Evolutionary conservation across 1,140 invertebrate species (phyloP).

Genomic region (Hylyphantes graminicola): DNA sequence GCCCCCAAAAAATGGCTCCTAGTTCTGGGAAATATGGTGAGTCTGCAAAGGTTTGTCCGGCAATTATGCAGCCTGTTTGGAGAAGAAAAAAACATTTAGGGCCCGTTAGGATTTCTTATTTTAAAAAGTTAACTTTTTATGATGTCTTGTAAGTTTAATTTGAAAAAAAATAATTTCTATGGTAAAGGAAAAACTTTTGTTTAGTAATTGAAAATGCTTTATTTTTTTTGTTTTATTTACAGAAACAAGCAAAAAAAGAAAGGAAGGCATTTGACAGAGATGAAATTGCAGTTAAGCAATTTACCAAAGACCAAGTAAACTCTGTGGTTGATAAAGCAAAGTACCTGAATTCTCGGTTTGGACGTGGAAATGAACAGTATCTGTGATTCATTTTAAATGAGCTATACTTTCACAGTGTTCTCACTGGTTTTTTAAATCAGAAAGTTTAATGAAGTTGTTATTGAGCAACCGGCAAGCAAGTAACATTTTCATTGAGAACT

Average conservation of each 20-base stretch:
- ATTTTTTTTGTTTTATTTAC: neutral
- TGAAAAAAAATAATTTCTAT: neutral
- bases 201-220: neutral
- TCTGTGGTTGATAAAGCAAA: conserved; percentile 55
- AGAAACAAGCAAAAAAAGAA: conserved; percentile 16
- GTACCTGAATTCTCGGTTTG: conserved; percentile 42
- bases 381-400: conserved; percentile 5
- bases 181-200: neutral
- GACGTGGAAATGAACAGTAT: conserved; percentile 32
- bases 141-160: neutral
- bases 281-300: conserved; percentile 38
- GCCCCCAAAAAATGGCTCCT: no score
- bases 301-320: conserved; percentile 46
- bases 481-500: neutral
- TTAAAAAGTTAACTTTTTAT: neutral
- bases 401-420: no score
- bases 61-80: no score
- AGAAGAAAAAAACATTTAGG: no score
- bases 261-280: conserved; percentile 55
- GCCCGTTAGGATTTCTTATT: neutral
- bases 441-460: no score
- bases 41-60: no score
- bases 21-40: no score
- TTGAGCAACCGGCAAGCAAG: no score
- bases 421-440: no score